phyloP scores from a whole-genome alignment of 2,113 vertebrate species.

The Micronisus gabar region DNA sequence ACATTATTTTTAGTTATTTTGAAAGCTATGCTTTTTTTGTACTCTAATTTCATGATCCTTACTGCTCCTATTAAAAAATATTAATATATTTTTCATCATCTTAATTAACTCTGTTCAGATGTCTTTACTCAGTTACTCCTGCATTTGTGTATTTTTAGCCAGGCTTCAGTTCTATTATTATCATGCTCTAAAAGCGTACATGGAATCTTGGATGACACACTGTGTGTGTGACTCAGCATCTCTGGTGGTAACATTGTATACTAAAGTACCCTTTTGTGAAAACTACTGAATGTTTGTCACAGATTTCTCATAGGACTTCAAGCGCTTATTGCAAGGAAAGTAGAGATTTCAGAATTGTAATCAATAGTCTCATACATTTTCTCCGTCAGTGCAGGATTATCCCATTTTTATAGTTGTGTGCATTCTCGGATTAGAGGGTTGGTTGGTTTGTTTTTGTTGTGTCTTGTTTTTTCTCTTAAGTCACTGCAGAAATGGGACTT shows the following conservation, averaged over 20 bases:
- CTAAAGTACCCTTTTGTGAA: neutral
- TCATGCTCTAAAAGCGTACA: neutral
- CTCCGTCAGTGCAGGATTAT: neutral
- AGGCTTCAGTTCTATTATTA: neutral
- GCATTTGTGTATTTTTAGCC: neutral
- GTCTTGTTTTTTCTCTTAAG: neutral
- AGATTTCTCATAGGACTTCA: neutral
- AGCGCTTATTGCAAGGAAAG: neutral
- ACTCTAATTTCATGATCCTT: neutral
- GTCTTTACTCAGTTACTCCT: neutral
- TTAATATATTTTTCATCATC: neutral
- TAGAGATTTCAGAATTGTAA: neutral
- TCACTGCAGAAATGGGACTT: neutral
- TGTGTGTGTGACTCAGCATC: neutral
- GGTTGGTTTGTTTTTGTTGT: neutral
- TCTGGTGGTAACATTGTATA: neutral
- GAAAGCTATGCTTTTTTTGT: neutral
- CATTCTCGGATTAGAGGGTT: neutral
- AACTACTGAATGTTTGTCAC: neutral
- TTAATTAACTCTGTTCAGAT: neutral
- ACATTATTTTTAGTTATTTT: neutral
- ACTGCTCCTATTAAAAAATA: neutral
- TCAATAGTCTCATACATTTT: neutral
- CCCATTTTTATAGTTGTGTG: neutral
- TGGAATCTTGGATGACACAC: neutral